phyloP scores from a whole-genome alignment of 1,140 invertebrate genomes.

The Probaryconus sp. region DNA sequence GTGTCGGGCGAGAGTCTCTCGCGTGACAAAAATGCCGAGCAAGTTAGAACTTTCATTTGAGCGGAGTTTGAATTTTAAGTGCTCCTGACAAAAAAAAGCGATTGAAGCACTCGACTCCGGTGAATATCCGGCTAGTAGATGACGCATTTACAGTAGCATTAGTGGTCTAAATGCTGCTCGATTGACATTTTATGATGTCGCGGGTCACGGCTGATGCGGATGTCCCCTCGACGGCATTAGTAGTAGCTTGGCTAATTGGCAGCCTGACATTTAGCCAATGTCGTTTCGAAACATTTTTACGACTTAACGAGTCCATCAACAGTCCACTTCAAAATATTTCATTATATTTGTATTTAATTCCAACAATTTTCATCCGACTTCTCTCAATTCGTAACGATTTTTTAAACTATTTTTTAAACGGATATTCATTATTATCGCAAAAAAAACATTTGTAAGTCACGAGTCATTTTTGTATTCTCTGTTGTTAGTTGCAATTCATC shows the following conservation, averaged over 20 bases:
- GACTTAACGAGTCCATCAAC: slow-evolving; percentile 60
- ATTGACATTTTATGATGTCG: slow-evolving; percentile 66
- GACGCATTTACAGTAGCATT: slow-evolving; percentile 59
- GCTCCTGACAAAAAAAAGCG: slow-evolving; percentile 54
- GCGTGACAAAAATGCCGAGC: slow-evolving; percentile 58
- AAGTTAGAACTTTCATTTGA: slow-evolving; percentile 58
- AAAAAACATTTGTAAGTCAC: too few relatives aligned
- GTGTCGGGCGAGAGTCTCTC: slow-evolving; percentile 41
- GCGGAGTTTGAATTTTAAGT: slow-evolving; percentile 59
- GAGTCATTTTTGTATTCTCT: too few relatives aligned
- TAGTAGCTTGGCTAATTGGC: slow-evolving; percentile 62
- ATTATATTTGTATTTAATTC: slow-evolving; percentile 48
- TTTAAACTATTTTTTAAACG: too few relatives aligned
- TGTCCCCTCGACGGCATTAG: slow-evolving; percentile 43
- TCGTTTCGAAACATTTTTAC: slow-evolving; percentile 59
- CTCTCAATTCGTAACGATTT: too few relatives aligned
- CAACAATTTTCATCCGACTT: too few relatives aligned
- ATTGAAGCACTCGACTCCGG: slow-evolving; percentile 42
- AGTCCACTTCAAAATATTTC: slow-evolving; percentile 39
- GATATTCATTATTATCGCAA: too few relatives aligned
- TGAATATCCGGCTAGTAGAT: slow-evolving; percentile 40
- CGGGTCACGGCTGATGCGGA: slow-evolving; percentile 56
- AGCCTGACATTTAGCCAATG: slow-evolving; percentile 61
- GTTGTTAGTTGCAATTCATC: too few relatives aligned
- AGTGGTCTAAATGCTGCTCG: slow-evolving; percentile 61